A percentile compares a stretch with the other conserved stretches of the same genome.
These are phyloP conservation scores for Siniperca obscura DNA, from an alignment of 2,797 vertebrate species.

Conservation along the genomic window DNA sequence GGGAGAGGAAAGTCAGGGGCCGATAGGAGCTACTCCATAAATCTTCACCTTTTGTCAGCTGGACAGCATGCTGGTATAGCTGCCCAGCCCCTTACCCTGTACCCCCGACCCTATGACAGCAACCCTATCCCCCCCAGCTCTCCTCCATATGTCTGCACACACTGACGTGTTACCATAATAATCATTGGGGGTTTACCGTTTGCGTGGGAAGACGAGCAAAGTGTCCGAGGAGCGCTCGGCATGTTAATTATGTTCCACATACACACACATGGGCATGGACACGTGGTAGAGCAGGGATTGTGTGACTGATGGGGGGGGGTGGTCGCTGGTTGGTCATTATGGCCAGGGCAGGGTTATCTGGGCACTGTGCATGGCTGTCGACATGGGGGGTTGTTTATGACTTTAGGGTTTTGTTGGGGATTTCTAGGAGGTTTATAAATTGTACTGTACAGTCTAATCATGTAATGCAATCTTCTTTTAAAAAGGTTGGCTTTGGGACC, in stretches of 20 bases:
- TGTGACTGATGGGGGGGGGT: constrained; percentile 15
- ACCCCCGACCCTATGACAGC: constrained; percentile 51
- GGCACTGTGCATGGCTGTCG: constrained; percentile 39
- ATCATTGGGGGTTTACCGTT: constrained; percentile 56
- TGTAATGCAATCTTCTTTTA: background rate
- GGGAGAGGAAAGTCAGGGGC: constrained; percentile 34
- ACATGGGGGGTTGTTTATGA: constrained; percentile 36
- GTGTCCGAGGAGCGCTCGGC: constrained; percentile 47
- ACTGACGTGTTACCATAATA: constrained; percentile 67
- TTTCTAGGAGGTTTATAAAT: constrained; percentile 40
- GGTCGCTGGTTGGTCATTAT: constrained; percentile 21
- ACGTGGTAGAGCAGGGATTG: constrained; percentile 40
- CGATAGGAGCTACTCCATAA: constrained; percentile 55
- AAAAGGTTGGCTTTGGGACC: background rate
- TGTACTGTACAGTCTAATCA: constrained; percentile 17
- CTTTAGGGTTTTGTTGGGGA: constrained; percentile 22
- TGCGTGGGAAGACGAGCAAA: constrained; percentile 68
- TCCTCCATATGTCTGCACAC: constrained; percentile 67
- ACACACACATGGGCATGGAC: constrained; percentile 17
- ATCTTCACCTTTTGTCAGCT: constrained; percentile 72
- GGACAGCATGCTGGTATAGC: constrained; percentile 32
- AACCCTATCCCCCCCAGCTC: constrained; percentile 61
- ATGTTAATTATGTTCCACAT: constrained; percentile 65
- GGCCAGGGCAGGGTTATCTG: constrained; percentile 19
- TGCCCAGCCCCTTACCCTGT: constrained; percentile 35